Base-by-base conservation (phyloP, 2,797 vertebrate species). In the Anguilla obscura region DNA sequence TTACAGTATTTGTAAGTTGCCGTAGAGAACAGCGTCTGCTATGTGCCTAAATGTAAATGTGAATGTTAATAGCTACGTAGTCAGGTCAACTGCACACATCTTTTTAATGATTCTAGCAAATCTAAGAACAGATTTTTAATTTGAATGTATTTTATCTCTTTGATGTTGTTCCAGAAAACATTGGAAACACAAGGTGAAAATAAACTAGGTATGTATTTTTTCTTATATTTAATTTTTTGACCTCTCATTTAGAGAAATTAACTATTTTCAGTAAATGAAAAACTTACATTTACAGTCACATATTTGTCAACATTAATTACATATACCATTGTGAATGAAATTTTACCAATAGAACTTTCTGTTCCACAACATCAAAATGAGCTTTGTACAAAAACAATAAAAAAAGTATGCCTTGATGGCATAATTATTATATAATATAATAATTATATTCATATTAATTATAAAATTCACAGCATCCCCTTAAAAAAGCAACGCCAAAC, bases 181-280 rank as follows among this genome's bases (percentile, higher is more conserved):
- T 60, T 85, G 56, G 66, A 88, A 85, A 88, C 87, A 71, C 5
- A 8, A 16, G 21, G 50, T 58, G 52, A 40, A 48, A 2, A 45
- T 21, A 74, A 74, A 71, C 36, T 16, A 27, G 18, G n/a, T 36
- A 33, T 69, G 84, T 88, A n/a, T 16, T 69, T 88, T 24, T 54
- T 56, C 21, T 50, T 82, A 14, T 45, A 50, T 82, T 10, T 10
- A 50, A 50, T 48, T n/a, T 50, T 82, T 80, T 45, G 0, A 36
- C 12, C 16, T 36, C 30, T 12, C 30, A 40, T 82, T 45, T 1
- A 82, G 16, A 24, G 76, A 7, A 45, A 80, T 69, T 7, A 69
- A 69, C 63, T 6, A 69, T 27, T 27, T n/a, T n/a, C 63, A 69
- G n/a, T 27, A 27, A n/a, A 9, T 69, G 63, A 69, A 69, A 69